phyloP scores from a whole-genome alignment of 2,888 invertebrate genomes.

The Drosophila demipolita region DNA sequence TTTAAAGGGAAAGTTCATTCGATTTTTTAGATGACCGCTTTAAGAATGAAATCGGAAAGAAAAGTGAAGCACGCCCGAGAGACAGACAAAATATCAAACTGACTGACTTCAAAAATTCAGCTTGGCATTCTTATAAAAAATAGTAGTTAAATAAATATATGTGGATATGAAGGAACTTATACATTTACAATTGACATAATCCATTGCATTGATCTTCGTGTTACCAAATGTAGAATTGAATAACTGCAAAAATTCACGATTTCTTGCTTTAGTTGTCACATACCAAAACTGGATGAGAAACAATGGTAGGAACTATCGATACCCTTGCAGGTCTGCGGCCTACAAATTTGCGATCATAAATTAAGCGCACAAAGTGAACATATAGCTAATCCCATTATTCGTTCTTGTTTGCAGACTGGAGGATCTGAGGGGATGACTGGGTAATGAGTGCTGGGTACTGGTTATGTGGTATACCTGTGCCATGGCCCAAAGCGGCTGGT shows the following conservation, averaged over 20 bases:
- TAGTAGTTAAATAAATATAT: neutral
- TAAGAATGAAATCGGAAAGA: neutral
- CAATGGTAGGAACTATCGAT: conserved; percentile 55
- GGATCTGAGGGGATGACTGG: neutral
- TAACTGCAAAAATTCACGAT: conserved; percentile 52
- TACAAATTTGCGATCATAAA: conserved; percentile 77
- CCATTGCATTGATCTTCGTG: conserved; percentile 61
- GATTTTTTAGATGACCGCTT: neutral
- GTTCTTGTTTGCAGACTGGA: neutral
- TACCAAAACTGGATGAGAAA: conserved; percentile 14
- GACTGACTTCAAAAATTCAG: neutral
- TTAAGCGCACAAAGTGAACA: conserved; percentile 64
- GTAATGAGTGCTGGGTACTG: neutral
- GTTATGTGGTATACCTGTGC: conserved; percentile 1
- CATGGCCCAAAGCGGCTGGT: conserved; percentile 30
- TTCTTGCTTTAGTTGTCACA: conserved; percentile 38
- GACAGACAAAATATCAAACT: neutral
- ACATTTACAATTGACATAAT: conserved; percentile 15
- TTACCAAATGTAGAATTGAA: conserved; percentile 29
- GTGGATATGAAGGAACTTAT: neutral
- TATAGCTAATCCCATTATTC: conserved; percentile 61
- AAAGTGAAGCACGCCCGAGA: neutral
- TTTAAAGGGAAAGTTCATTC: neutral
- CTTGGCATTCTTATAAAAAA: neutral
- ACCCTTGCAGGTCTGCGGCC: conserved; percentile 30